phyloP scores from a whole-genome alignment of 2,888 invertebrate genomes.

The Tupiocoris notatus region DNA sequence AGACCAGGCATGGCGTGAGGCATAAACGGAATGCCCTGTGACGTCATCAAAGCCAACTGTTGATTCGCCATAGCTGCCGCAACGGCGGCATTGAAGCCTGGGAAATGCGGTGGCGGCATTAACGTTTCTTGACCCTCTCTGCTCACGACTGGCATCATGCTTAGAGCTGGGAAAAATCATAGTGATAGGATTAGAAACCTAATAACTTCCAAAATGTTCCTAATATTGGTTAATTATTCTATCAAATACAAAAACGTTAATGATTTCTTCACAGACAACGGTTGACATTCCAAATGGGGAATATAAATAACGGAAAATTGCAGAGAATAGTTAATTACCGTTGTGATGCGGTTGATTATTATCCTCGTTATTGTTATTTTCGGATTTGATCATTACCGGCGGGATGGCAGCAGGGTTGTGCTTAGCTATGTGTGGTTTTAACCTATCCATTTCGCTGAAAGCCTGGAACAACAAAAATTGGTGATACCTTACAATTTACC shows the following conservation, averaged over 20 bases:
- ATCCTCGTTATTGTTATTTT: constrained; percentile 52
- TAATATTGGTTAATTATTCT: too few relatives aligned
- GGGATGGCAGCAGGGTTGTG: constrained; percentile 64
- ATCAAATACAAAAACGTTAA: too few relatives aligned
- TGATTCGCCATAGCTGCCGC: constrained; percentile 57
- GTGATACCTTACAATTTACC: too few relatives aligned
- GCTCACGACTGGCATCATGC: constrained; percentile 50
- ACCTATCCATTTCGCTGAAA: constrained; percentile 68
- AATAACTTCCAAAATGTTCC: too few relatives aligned
- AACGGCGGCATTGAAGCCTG: constrained; percentile 54
- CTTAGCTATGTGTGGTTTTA: constrained; percentile 69
- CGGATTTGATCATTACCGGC: constrained; percentile 51
- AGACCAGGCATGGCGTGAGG: constrained; percentile 57
- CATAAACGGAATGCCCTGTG: constrained; percentile 57
- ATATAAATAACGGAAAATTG: too few relatives aligned
- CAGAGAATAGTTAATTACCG: too few relatives aligned
- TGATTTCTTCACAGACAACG: too few relatives aligned
- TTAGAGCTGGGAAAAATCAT: constrained; percentile 48
- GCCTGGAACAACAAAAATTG: constrained; percentile 55
- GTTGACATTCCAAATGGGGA: too few relatives aligned
- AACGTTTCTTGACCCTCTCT: constrained; percentile 47
- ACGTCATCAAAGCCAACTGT: constrained; percentile 58
- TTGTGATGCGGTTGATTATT: constrained; percentile 47
- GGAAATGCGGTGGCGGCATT: constrained; percentile 50
- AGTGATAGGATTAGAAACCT: not conserved